Evolutionary conservation across 2,113 vertebrate genomes (phyloP).

Genomic region (Gyps fulvus): DNA sequence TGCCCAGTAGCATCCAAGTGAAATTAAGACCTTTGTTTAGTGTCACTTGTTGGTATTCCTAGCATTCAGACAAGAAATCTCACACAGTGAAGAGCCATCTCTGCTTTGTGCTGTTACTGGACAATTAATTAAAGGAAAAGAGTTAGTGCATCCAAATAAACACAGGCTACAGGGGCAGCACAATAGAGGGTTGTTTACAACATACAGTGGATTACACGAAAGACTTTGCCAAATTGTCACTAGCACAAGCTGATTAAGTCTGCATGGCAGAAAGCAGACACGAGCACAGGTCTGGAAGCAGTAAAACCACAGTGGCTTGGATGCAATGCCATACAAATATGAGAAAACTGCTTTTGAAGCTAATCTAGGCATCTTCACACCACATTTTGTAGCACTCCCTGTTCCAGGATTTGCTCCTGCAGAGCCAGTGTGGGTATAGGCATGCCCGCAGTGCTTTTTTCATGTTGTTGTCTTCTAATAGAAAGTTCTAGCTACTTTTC

Average conservation of each 20-base stretch:
- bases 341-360: not conserved
- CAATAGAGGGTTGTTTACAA: not conserved
- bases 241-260: constrained; percentile 9
- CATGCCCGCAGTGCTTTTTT: not conserved
- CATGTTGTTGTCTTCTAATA: not conserved
- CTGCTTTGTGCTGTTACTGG: not conserved
- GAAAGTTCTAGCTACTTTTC: not conserved
- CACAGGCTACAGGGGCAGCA: not conserved
- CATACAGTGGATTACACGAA: not conserved
- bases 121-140: not conserved
- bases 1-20: not conserved
- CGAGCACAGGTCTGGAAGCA: not conserved
- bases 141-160: not conserved
- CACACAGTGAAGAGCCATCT: not conserved
- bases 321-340: not conserved
- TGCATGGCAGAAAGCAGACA: not conserved
- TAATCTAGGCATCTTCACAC: not conserved
- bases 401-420: not conserved
- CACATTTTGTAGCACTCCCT: not conserved
- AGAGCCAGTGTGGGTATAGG: not conserved
- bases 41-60: not conserved
- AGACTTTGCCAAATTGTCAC: not conserved
- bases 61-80: not conserved
- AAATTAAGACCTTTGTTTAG: constrained; percentile 9
- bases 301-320: not conserved